Conservation (phyloP, 1,140 invertebrate species). For the Dendroctonus valens region DNA sequence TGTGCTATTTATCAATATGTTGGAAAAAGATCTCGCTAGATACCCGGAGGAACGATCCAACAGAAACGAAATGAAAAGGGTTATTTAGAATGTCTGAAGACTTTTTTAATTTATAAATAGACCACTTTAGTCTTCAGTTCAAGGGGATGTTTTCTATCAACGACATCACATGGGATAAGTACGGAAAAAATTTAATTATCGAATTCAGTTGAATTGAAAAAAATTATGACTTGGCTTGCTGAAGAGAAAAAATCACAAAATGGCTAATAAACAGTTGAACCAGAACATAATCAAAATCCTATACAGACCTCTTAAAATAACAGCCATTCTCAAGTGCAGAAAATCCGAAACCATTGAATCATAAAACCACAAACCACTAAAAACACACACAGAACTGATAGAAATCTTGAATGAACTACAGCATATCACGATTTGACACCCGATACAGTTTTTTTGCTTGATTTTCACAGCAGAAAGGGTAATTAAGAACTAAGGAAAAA, state of each 20-base stretch:
- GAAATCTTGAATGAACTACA: slow-evolving; percentile 3
- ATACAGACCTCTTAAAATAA: slow-evolving; percentile 35
- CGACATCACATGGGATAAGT: too few relatives aligned
- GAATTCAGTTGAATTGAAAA: neutral
- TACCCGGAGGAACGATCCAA: neutral
- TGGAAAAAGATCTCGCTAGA: slow-evolving; percentile 13
- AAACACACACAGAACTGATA: slow-evolving; percentile 11
- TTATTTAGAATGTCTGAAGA: neutral
- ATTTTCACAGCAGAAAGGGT: slow-evolving; percentile 19
- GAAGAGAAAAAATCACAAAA: slow-evolving; percentile 2
- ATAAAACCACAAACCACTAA: slow-evolving; percentile 15
- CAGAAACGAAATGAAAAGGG: neutral
- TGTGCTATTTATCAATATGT: slow-evolving; percentile 18
- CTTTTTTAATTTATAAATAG: slow-evolving; percentile 15
- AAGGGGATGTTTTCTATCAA: neutral
- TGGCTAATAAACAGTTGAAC: neutral
- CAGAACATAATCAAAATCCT: neutral
- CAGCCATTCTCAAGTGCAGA: slow-evolving; percentile 31
- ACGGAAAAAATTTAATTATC: neutral
- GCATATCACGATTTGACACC: slow-evolving; percentile 20
- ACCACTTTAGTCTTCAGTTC: slow-evolving; percentile 4
- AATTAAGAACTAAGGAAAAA: slow-evolving; percentile 24
- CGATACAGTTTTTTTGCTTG: slow-evolving; percentile 2
- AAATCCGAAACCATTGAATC: slow-evolving; percentile 30
- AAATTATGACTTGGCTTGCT: too few relatives aligned